These are phyloP conservation scores for Aramus guarauna DNA, from an alignment of 2,113 vertebrate genomes.

Conservation along the genomic window DNA sequence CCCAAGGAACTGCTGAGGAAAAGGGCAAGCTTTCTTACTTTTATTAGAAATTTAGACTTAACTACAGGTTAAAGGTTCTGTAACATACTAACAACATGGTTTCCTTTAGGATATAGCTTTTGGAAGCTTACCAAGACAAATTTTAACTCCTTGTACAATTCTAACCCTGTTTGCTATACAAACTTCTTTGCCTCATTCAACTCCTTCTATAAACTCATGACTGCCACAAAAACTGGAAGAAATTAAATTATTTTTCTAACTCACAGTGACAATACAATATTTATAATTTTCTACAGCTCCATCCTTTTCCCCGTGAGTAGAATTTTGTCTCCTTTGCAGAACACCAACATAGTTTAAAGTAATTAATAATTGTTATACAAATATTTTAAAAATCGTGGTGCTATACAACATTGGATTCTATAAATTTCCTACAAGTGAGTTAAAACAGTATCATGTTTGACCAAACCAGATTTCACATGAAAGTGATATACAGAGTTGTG, in stretches of 20 bases:
- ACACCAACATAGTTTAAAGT: not conserved
- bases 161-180: conserved; percentile 28
- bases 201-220: not conserved
- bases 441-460: not conserved
- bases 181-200: conserved; percentile 29
- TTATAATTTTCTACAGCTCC: not conserved
- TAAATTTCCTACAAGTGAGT: not conserved
- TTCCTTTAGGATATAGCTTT: conserved; percentile 53
- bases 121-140: conserved; percentile 62
- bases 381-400: not conserved
- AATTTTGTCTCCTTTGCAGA: not conserved
- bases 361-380: not conserved
- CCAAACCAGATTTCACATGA: not conserved
- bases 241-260: conserved; percentile 19
- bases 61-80: conserved; percentile 50
- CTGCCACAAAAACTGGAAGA: not conserved
- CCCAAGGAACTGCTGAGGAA: conserved; percentile 4
- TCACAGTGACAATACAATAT: not conserved
- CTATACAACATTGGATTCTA: not conserved
- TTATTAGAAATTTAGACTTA: conserved; percentile 19
- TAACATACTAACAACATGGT: conserved; percentile 13
- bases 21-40: not conserved
- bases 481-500: not conserved
- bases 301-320: not conserved
- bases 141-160: conserved; percentile 53